These are phyloP conservation scores for Dichetophora obliterata DNA, from an alignment of 2,888 invertebrate genomes.

Conservation along the genomic window DNA sequence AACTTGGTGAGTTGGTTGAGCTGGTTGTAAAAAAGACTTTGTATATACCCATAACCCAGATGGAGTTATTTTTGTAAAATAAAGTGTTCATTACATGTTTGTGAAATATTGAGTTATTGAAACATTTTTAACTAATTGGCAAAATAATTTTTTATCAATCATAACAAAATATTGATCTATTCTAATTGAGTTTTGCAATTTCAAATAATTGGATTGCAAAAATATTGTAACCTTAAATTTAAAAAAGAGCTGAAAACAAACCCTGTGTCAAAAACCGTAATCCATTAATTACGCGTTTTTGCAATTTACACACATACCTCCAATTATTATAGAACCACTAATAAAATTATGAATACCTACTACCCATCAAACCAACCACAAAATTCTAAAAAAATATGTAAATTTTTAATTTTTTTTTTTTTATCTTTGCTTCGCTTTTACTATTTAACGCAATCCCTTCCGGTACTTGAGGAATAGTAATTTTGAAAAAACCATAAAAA, in stretches of 20 bases:
- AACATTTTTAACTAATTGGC: too few species aligned
- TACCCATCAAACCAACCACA: not conserved
- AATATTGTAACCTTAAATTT: too few species aligned
- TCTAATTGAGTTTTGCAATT: too few species aligned
- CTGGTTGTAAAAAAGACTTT: too few species aligned
- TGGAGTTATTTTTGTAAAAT: not conserved
- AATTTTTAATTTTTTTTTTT: not conserved
- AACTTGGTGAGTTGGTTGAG: too few species aligned
- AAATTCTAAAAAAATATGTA: not conserved
- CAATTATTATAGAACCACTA: not conserved
- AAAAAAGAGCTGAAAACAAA: too few species aligned
- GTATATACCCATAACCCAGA: too few species aligned
- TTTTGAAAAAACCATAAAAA: not conserved
- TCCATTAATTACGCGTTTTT: not conserved
- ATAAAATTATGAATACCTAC: not conserved
- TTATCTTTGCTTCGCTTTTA: not conserved
- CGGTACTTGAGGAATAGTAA: constrained; percentile 1
- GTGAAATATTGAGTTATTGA: too few species aligned
- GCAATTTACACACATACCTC: not conserved
- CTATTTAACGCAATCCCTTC: not conserved
- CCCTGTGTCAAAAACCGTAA: not conserved
- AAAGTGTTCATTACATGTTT: too few species aligned
- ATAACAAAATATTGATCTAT: too few species aligned
- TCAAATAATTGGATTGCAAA: too few species aligned
- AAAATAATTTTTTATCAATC: too few species aligned